These are phyloP conservation scores for Netelia fuscicornis DNA, from an alignment of 2,888 invertebrate species.

Conservation along the genomic window DNA sequence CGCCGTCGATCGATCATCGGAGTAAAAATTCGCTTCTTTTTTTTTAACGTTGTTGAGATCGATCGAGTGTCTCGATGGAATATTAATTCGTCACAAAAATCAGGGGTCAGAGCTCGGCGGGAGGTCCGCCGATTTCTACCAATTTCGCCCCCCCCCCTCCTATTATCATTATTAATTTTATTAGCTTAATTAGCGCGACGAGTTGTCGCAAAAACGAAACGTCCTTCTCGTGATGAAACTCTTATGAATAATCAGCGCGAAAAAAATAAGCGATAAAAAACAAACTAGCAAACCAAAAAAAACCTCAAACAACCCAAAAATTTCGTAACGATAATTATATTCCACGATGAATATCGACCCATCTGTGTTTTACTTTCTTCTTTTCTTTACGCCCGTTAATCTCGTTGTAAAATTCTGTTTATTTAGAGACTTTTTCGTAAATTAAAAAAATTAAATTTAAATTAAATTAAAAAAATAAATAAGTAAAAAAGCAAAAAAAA, in stretches of 20 bases:
- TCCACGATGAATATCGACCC: too few relatives aligned
- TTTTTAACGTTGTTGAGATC: neutral
- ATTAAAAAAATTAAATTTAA: too few relatives aligned
- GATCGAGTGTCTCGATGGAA: constrained; percentile 6
- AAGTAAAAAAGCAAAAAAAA: too few relatives aligned
- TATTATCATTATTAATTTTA: neutral
- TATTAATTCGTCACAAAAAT: constrained; percentile 9
- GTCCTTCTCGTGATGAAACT: neutral
- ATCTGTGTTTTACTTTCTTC: too few relatives aligned
- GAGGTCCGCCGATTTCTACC: neutral
- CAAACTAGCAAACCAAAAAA: too few relatives aligned
- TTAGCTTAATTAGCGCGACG: neutral
- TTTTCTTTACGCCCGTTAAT: too few relatives aligned
- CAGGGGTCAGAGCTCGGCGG: neutral
- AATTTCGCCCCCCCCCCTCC: neutral
- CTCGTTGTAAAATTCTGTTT: too few relatives aligned
- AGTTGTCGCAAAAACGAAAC: neutral
- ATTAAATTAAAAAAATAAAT: too few relatives aligned
- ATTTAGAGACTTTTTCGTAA: too few relatives aligned
- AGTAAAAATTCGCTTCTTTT: neutral
- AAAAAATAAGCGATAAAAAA: neutral
- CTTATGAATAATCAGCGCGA: neutral
- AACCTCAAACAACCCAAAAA: too few relatives aligned
- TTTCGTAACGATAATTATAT: too few relatives aligned
- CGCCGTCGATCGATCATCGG: constrained; percentile 2